These are phyloP conservation scores for Heliothis virescens DNA, from an alignment of 1,140 invertebrate genomes.

Conservation along the genomic window DNA sequence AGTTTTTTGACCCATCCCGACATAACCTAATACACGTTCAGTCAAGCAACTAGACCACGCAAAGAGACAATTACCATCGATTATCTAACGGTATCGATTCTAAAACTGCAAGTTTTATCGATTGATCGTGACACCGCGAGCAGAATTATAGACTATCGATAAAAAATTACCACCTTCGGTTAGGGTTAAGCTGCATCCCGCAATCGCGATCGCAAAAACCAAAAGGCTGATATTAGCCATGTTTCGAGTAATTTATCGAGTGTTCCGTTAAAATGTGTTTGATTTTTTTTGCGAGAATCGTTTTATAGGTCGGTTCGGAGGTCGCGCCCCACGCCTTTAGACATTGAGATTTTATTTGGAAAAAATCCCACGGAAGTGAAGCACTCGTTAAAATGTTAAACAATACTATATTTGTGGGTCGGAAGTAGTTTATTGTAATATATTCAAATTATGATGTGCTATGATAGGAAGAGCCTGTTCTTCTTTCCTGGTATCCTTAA, in stretches of 20 bases:
- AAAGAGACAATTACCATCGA: conserved; percentile 50
- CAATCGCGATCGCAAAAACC: conserved; percentile 56
- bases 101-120: conserved; percentile 46
- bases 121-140: conserved; percentile 46
- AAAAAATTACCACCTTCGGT: conserved; percentile 72
- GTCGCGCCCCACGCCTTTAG: conserved; percentile 69
- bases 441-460: conserved; percentile 11
- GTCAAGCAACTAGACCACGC: conserved; percentile 15
- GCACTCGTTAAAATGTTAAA: conserved; percentile 33
- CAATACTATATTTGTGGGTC: conserved; percentile 33
- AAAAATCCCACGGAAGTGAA: conserved; percentile 73
- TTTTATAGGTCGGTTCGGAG: conserved; percentile 76
- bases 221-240: conserved; percentile 64
- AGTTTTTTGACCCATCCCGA: not conserved
- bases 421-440: conserved; percentile 35
- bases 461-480: conserved; percentile 10
- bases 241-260: conserved; percentile 54
- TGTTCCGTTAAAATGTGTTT: conserved; percentile 62
- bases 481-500: conserved; percentile 5
- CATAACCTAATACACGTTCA: not conserved
- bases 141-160: conserved; percentile 56
- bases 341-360: conserved; percentile 61
- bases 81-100: conserved; percentile 61
- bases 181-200: conserved; percentile 55
- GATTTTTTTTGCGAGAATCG: conserved; percentile 62